Base-by-base conservation (phyloP, 2,113 vertebrate genomes). In the Sebastes schlegelii region DNA sequence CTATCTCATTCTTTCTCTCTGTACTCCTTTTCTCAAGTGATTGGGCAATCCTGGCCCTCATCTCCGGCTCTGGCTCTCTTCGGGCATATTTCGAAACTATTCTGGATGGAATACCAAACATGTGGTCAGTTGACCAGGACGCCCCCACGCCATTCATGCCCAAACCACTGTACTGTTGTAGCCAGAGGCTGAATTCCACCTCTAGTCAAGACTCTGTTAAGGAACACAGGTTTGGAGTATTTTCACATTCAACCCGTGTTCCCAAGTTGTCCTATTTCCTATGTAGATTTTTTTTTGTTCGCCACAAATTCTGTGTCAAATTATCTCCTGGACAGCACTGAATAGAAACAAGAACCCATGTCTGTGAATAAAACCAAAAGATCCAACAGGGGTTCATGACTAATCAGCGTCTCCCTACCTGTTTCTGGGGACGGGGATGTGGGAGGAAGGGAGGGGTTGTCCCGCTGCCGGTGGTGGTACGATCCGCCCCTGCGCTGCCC, bases 371-470 rank as follows among this genome's bases (percentile, higher is more conserved):
- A 49, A 76, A 64, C 0, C 13, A 60, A 80, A 26, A 51, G 2
- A 49, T 19, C 45, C 1, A 34, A 62, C 14, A 48, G 10, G 6
- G 16, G 48, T 79, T 54, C 2, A 45, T 52, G n/a, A 14, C 2
- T 21, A 12, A 40, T 55, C 4, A 61, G 42, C n/a, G 0, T 60
- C n/a, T 84, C 54, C 40, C 14, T 94, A 96, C 95, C 95, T 95
- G 94, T 94, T 92, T 84, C 94, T 94, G 66, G 95, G 95, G 68
- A 96, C 95, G 7, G 95, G 95, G 88, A 96, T 96, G 89, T 96
- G 93, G 67, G 93, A 93, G 19, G 95, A 96, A 6, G 87, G 55
- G 62, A 90, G 79, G 21, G 86, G 80, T 26, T 89, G 89, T 58
- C 67, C 91, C 55, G 95, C 93, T 54, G 89, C 79, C 23, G 74